Conservation (phyloP, 2,888 invertebrate genomes). For the Chalcosyrphus nemorum region DNA sequence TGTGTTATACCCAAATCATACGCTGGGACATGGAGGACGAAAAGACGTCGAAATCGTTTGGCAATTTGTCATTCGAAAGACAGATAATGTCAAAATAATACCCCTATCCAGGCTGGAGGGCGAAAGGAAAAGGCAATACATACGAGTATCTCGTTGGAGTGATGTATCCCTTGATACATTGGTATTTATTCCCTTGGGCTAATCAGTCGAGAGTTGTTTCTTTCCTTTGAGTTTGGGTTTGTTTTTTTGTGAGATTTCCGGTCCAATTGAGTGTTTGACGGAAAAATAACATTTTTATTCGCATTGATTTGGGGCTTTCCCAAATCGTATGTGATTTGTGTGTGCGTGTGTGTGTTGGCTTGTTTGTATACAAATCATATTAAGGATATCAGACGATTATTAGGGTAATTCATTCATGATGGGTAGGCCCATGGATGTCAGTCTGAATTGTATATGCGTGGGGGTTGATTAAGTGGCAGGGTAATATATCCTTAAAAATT, state of each 20-base stretch:
- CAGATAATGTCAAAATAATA: constrained; percentile 56
- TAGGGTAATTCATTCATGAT: constrained; percentile 32
- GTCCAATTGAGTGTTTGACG: constrained; percentile 51
- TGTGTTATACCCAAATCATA: constrained; percentile 31
- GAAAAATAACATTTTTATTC: constrained; percentile 57
- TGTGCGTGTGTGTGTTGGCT: background rate
- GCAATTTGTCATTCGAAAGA: constrained; percentile 62
- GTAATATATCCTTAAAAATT: background rate
- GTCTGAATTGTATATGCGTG: background rate
- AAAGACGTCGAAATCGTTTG: constrained; percentile 50
- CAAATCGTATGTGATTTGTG: constrained; percentile 8
- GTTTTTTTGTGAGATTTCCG: constrained; percentile 26
- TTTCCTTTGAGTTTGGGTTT: background rate
- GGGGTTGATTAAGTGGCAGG: constrained; percentile 14
- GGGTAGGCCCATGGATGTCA: background rate
- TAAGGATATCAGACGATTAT: constrained; percentile 34
- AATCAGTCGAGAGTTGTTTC: constrained; percentile 49
- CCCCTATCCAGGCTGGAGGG: constrained; percentile 7
- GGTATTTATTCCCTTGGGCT: constrained; percentile 43
- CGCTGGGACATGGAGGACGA: background rate
- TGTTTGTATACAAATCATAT: constrained; percentile 18
- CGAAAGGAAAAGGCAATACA: constrained; percentile 3
- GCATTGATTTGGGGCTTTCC: constrained; percentile 30
- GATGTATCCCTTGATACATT: constrained; percentile 36
- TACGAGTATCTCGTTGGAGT: constrained; percentile 1